These are phyloP conservation scores for Geopemphigus sp. DNA, from an alignment of 1,140 invertebrate genomes.

Conservation along the genomic window DNA sequence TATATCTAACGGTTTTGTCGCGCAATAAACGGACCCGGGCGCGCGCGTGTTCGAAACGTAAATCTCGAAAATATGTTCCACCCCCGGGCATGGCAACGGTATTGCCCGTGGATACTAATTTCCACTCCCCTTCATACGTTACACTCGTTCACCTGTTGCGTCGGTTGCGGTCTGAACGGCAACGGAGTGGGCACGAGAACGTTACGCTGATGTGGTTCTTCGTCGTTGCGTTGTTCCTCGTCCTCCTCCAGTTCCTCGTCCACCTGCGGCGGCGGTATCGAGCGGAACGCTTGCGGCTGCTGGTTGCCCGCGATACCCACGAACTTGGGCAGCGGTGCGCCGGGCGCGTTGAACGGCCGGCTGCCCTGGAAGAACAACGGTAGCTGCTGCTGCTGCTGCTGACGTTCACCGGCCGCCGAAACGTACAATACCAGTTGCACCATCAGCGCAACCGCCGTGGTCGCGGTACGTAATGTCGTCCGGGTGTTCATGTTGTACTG, in stretches of 20 bases:
- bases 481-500: slow-evolving; percentile 2
- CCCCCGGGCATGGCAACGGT: no score
- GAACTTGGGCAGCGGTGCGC: slow-evolving; percentile 38
- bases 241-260: slow-evolving; percentile 31
- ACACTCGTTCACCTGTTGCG: neutral
- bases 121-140: no score
- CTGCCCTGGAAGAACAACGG: slow-evolving; percentile 37
- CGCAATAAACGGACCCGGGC: no score
- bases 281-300: slow-evolving; percentile 22
- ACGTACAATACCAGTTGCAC: neutral
- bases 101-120: no score
- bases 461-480: neutral
- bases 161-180: slow-evolving; percentile 39
- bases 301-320: slow-evolving; percentile 24
- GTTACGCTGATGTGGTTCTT: slow-evolving; percentile 21
- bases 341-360: slow-evolving; percentile 35
- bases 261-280: slow-evolving; percentile 16
- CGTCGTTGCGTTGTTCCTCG: slow-evolving; percentile 37
- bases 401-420: slow-evolving; percentile 4
- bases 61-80: no score
- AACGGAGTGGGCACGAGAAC: slow-evolving; percentile 8
- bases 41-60: no score
- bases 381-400: slow-evolving; percentile 32
- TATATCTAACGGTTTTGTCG: no score
- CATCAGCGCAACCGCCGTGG: neutral